phyloP scores from a whole-genome alignment of 2,888 invertebrate species.

The Kuschelorhynchus macadamiae region DNA sequence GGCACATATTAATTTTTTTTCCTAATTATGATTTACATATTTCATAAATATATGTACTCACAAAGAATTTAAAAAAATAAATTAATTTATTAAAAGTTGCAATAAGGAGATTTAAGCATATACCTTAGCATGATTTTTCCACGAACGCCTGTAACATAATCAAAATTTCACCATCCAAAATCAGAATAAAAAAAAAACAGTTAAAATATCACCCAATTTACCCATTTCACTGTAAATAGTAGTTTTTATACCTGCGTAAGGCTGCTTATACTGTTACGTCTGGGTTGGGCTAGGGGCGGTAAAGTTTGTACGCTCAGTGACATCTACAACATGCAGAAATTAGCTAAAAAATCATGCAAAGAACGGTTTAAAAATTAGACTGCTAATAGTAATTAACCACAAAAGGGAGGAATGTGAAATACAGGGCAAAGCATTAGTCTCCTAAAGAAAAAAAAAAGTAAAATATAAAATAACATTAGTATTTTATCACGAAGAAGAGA shows the following conservation, averaged over 20 bases:
- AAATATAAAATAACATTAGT: background rate
- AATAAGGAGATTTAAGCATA: constrained; percentile 17
- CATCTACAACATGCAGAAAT: constrained; percentile 69
- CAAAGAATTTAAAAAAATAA: no score
- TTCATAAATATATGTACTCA: no score
- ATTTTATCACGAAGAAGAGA: background rate
- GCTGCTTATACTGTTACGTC: constrained; percentile 70
- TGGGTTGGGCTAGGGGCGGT: constrained; percentile 66
- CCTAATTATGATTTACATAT: no score
- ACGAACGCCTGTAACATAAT: background rate
- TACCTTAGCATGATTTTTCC: constrained; percentile 7
- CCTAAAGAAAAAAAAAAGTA: background rate
- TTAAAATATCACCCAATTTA: background rate
- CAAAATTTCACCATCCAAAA: background rate
- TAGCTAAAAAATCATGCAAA: constrained; percentile 50
- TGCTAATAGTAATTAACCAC: background rate
- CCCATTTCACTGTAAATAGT: background rate
- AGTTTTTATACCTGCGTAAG: constrained; percentile 62
- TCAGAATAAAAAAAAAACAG: background rate
- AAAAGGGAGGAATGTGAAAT: background rate
- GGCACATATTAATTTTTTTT: no score
- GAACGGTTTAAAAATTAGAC: constrained; percentile 26
- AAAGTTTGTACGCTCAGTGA: constrained; percentile 67
- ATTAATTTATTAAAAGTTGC: no score
- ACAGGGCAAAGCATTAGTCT: constrained; percentile 1